phyloP scores from a whole-genome alignment of 2,797 vertebrate genomes.

The Catharus ustulatus region DNA sequence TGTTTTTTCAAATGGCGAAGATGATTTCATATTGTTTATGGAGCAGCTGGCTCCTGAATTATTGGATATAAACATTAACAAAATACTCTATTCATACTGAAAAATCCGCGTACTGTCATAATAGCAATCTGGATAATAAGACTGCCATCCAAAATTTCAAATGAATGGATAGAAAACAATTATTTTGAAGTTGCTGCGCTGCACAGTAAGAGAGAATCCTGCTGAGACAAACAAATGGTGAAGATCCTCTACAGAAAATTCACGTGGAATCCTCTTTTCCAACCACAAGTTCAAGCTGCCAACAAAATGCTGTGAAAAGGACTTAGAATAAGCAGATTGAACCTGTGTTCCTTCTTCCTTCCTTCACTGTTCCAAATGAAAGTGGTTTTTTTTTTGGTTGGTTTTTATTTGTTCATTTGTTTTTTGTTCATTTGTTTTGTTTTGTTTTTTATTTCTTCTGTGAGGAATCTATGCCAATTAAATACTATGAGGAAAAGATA shows the following conservation, averaged over 20 bases:
- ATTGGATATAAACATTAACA: conserved; percentile 6
- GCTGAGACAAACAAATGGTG: background rate
- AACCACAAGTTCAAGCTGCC: background rate
- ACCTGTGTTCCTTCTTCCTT: background rate
- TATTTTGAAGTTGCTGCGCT: conserved; percentile 34
- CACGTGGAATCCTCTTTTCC: background rate
- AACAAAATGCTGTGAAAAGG: background rate
- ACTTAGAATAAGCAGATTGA: background rate
- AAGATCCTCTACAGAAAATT: background rate
- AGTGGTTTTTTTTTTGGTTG: background rate
- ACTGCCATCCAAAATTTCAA: conserved; percentile 9
- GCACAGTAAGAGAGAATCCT: background rate
- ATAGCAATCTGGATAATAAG: background rate
- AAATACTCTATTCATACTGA: conserved; percentile 13
- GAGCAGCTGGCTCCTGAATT: conserved; percentile 29
- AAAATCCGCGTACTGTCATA: background rate
- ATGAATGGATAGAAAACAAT: conserved; percentile 21
- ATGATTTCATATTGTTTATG: conserved; percentile 42
- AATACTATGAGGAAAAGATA: background rate
- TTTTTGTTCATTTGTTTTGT: background rate
- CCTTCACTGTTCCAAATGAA: background rate
- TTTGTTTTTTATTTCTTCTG: background rate
- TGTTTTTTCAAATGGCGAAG: conserved; percentile 13
- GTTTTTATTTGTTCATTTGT: background rate
- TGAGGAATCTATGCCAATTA: background rate